Evolutionary conservation across 1,140 invertebrate species (phyloP), one percentile per base, ranked within the genome.

Genomic region (Proctacanthus coquilletti): DNA sequence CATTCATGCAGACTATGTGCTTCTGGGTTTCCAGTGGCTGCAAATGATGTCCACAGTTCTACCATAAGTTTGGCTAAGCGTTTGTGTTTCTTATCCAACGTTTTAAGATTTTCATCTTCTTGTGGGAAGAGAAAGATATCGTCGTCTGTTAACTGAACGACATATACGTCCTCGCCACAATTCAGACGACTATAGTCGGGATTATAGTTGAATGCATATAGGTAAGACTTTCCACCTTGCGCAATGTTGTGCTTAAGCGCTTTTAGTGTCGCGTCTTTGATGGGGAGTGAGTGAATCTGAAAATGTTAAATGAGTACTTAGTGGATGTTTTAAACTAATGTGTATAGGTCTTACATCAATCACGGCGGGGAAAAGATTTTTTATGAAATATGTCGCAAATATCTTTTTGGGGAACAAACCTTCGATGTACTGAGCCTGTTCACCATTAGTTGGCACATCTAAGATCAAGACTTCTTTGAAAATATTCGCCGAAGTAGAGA

Each of bases 1-100:
- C 34, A 35, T 5, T 35, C 6, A 8, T 15, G 34, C 10, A 15
- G 6, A 6, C 18, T 10, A 11, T 5, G 3, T 4, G 21, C 8
- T 4, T 14, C 13, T 5, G 37, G 37, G 5, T 5, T 20, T 3
- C 37, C 37, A 21, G 25, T 31, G 15, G 18, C 27, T 20, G 37
- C 37, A 30, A 39, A 39, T 30, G 37, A 39, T 21, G 37, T 32
- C 37, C 37, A 39, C 11, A 39, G 17, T 5, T 39, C 30, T 10
- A 32, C 17, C 37, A 39, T 31, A 5, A 5, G 3, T 20, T 30
- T 18, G 17, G 37, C 25, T n/a, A 39, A 19, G n/a, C n/a, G n/a
- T n/a, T n/a, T n/a, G n/a, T n/a, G n/a, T 39, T 19, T 30, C 3
- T 14, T 39, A 15, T 39, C 37, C 5, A n/a, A 20, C 6, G 9